A percentile compares a stretch with the other conserved stretches of the same genome.
Conservation (phyloP, 2,797 vertebrate species). For the Malurus splendens region DNA sequence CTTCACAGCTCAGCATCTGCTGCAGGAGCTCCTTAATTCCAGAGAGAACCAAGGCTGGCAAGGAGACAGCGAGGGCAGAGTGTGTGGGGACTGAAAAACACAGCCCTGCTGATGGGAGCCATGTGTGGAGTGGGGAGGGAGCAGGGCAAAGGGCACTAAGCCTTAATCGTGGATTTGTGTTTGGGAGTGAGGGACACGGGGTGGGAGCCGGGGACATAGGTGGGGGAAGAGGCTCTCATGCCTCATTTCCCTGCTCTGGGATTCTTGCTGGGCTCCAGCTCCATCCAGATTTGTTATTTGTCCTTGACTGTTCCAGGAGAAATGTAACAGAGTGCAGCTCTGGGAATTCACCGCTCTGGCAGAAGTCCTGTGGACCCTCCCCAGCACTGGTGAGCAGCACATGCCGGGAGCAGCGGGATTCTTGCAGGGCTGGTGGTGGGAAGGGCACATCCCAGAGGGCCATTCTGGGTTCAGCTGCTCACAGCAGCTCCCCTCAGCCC, state of each 20-base stretch:
- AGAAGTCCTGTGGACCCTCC: background rate
- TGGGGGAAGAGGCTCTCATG: background rate
- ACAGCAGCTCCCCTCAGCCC: background rate
- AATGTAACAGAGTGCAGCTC: constrained; percentile 1
- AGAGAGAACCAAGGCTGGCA: background rate
- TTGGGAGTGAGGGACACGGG: background rate
- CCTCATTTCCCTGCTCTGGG: constrained; percentile 34
- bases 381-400: constrained; percentile 18
- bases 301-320: constrained; percentile 40
- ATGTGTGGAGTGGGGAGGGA: background rate
- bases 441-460: background rate
- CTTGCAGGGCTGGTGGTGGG: background rate
- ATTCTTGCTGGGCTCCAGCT: constrained; percentile 50
- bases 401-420: background rate
- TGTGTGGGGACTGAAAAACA: background rate
- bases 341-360: background rate
- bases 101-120: background rate
- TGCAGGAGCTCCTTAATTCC: background rate
- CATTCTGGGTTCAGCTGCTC: background rate
- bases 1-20: background rate
- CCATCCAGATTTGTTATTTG: constrained; percentile 42
- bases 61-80: background rate
- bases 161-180: constrained; percentile 27
- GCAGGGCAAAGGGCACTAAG: constrained; percentile 12
- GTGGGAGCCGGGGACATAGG: background rate